Evolutionary conservation across 2,888 invertebrate genomes (phyloP).

Genomic region (Pardosa pseudoannulata): DNA sequence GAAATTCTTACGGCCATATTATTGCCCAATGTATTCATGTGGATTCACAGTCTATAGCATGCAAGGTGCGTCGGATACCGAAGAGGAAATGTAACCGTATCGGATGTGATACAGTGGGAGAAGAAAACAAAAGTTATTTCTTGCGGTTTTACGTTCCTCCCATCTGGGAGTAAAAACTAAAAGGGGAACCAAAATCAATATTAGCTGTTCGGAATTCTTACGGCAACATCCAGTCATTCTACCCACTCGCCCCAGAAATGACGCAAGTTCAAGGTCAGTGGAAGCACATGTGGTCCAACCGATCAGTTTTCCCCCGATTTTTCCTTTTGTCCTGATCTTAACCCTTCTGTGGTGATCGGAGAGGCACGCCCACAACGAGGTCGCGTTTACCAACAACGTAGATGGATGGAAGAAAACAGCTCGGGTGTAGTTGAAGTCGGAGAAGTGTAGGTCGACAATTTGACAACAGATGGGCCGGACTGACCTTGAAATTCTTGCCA

Average conservation of each 20-base stretch:
- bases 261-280: not conserved
- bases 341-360: not conserved
- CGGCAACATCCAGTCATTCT: not conserved
- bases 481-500: not conserved
- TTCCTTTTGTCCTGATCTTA: not conserved
- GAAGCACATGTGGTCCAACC: not conserved
- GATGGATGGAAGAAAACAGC: not conserved
- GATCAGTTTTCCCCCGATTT: not conserved
- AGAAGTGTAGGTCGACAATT: not conserved
- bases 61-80: too few species aligned
- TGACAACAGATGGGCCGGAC: not conserved
- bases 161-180: too few species aligned
- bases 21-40: too few species aligned
- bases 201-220: not conserved
- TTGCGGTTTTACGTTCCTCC: too few species aligned
- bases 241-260: not conserved
- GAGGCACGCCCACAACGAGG: not conserved
- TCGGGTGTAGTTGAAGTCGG: not conserved
- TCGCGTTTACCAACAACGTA: not conserved
- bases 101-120: too few species aligned
- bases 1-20: not conserved
- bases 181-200: too few species aligned
- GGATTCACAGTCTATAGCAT: too few species aligned
- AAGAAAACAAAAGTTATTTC: too few species aligned
- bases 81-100: too few species aligned